Conservation (phyloP, 2,797 vertebrate species). For the Benthosema pterotum region DNA sequence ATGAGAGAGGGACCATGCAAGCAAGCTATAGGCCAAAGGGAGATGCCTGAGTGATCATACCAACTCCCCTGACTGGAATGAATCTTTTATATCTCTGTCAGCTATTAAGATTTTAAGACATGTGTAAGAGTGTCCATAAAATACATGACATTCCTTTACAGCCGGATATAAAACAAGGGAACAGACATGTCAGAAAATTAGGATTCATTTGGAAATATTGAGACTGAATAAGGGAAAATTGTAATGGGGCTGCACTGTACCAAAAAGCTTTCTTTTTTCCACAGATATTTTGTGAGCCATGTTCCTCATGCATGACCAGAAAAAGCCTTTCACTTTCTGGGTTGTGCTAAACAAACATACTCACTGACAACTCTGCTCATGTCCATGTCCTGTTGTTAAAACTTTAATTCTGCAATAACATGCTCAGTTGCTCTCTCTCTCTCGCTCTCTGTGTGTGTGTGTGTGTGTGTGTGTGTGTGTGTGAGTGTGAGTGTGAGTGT, state of each 20-base stretch:
- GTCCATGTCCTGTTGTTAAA: constrained; percentile 5
- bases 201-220: constrained; percentile 6
- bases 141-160: constrained; percentile 29
- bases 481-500: neutral
- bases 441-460: too few species aligned
- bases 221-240: constrained; percentile 10
- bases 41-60: constrained; percentile 35
- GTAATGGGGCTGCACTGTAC: constrained; percentile 22
- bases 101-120: constrained; percentile 39
- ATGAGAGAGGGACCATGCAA: constrained; percentile 53
- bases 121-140: constrained; percentile 31
- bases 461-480: neutral
- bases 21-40: constrained; percentile 24
- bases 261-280: neutral
- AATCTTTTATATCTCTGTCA: constrained; percentile 50
- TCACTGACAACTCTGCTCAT: neutral
- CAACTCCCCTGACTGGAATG: constrained; percentile 34
- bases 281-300: neutral
- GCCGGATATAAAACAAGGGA: constrained; percentile 8
- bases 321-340: too few species aligned
- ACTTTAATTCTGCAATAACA: neutral
- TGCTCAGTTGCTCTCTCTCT: too few species aligned
- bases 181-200: constrained; percentile 14
- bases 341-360: too few species aligned
- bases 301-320: too few species aligned